phyloP scores from a whole-genome alignment of 2,888 invertebrate species.

The Hermodice carunculata region DNA sequence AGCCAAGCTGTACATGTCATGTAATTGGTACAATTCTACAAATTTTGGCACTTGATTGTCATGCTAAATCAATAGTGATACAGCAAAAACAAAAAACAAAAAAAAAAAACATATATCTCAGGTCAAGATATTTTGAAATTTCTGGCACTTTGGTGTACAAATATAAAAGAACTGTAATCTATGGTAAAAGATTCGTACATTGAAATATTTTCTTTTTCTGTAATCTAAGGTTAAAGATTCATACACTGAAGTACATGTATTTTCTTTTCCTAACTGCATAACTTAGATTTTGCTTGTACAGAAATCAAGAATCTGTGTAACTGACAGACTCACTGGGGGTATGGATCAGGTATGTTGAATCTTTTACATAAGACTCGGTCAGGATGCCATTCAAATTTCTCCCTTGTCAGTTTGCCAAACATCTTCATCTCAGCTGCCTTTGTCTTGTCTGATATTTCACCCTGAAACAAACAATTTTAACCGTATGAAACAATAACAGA shows the following conservation, averaged over 20 bases:
- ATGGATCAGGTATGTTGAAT: conserved; percentile 94
- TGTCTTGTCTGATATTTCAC: conserved; percentile 73
- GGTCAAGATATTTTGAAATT: too few relatives aligned
- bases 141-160: too few relatives aligned
- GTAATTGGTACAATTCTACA: not conserved
- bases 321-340: conserved; percentile 71
- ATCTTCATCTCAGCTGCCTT: conserved; percentile 82
- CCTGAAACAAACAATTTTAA: too few relatives aligned
- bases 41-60: not conserved
- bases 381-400: conserved; percentile 82
- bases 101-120: too few relatives aligned
- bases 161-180: too few relatives aligned
- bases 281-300: not conserved
- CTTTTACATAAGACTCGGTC: conserved; percentile 86
- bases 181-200: too few relatives aligned
- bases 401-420: conserved; percentile 83
- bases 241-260: not conserved
- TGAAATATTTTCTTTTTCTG: too few relatives aligned
- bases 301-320: not conserved
- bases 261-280: not conserved
- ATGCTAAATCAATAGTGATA: too few relatives aligned
- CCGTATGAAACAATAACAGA: too few relatives aligned
- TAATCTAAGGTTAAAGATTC: too few relatives aligned
- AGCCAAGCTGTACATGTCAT: not conserved
- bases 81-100: too few relatives aligned